Conservation (phyloP, 1,140 invertebrate genomes). For the Nasonia longicornis region DNA sequence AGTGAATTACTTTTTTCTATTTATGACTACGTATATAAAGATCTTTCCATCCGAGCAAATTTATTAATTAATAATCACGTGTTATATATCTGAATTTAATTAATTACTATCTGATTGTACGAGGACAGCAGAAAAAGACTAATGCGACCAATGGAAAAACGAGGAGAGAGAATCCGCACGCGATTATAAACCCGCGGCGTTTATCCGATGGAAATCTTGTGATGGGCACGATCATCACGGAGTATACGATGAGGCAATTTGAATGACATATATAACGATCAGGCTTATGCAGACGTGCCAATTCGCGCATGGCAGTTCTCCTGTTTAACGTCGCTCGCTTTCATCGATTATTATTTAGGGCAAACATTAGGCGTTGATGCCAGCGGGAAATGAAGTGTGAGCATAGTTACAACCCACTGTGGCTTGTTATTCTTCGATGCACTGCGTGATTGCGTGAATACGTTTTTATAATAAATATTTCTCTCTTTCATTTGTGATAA, state of each 20-base stretch:
- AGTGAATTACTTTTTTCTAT: too few relatives aligned
- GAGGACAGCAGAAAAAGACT: background rate
- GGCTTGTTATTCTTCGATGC: too few relatives aligned
- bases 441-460: too few relatives aligned
- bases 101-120: background rate
- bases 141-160: background rate
- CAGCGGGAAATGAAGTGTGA: background rate
- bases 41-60: too few relatives aligned
- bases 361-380: background rate
- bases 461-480: too few relatives aligned
- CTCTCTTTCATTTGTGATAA: too few relatives aligned
- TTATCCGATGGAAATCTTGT: background rate
- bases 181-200: background rate
- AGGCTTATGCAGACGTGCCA: background rate
- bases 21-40: too few relatives aligned
- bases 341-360: background rate
- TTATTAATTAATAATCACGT: background rate
- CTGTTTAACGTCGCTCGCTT: background rate
- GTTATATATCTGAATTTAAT: background rate
- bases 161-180: background rate
- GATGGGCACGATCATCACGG: background rate
- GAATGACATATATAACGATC: constrained; percentile 1
- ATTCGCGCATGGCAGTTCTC: background rate
- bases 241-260: background rate
- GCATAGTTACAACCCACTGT: background rate